phyloP scores from a whole-genome alignment of 1,140 invertebrate genomes.

The Venustaconcha ellipsiformis region DNA sequence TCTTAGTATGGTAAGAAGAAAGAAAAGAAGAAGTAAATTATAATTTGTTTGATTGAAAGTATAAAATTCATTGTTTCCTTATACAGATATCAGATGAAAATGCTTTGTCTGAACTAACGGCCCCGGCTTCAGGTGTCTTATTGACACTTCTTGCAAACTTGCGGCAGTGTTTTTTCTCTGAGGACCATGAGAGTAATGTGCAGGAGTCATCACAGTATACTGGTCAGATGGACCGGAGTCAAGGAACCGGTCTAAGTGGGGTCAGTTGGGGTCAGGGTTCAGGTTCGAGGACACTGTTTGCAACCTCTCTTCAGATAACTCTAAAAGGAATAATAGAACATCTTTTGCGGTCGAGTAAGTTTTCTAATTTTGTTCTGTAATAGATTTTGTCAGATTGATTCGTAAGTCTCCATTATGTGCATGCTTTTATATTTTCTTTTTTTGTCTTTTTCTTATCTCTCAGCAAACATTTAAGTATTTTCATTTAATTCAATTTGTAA shows the following conservation, averaged over 20 bases:
- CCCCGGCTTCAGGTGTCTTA: conserved; percentile 65
- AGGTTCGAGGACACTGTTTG: conserved; percentile 59
- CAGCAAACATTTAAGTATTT: too few relatives aligned
- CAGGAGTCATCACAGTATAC: conserved; percentile 65
- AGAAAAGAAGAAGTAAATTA: too few relatives aligned
- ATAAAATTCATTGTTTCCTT: conserved; percentile 13
- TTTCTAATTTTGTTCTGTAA: not conserved
- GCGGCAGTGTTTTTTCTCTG: conserved; percentile 62
- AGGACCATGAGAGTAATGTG: conserved; percentile 47
- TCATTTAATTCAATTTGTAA: too few relatives aligned
- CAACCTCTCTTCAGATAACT: conserved; percentile 71
- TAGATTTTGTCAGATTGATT: too few relatives aligned
- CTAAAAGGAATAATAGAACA: conserved; percentile 72
- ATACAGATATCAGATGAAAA: conserved; percentile 65
- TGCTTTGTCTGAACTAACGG: conserved; percentile 64
- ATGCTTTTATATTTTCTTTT: too few relatives aligned
- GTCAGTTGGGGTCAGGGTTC: conserved; percentile 34
- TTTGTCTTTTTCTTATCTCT: too few relatives aligned
- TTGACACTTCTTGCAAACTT: conserved; percentile 68
- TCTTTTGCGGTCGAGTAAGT: conserved; percentile 70
- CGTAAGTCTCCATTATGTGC: too few relatives aligned
- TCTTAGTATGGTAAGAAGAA: too few relatives aligned
- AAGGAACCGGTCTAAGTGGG: not conserved
- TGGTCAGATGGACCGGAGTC: conserved; percentile 37
- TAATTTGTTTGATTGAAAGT: too few relatives aligned